A percentile compares a stretch with the other conserved stretches of the same genome.
Evolutionary conservation across 2,888 invertebrate genomes (phyloP).

Genomic region (Tenodera sinensis): DNA sequence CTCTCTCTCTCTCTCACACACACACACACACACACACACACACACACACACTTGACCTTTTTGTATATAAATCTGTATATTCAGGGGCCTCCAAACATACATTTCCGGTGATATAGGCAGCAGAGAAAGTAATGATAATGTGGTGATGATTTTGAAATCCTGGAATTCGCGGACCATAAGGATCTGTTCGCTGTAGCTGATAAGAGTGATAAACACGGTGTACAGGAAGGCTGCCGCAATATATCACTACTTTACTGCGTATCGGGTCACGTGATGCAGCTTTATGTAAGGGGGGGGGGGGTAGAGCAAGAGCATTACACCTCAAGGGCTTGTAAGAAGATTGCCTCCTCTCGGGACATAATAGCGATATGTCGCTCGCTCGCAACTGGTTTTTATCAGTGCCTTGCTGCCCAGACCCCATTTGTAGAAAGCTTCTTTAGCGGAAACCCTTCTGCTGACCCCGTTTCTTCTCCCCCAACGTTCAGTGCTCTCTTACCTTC

Average conservation of each 20-base stretch:
- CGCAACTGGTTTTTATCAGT: not conserved
- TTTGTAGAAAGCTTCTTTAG: not conserved
- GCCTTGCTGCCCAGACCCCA: not conserved
- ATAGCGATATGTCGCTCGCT: not conserved
- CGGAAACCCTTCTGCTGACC: not conserved
- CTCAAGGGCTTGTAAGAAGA: not conserved
- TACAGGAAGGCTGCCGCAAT: not conserved
- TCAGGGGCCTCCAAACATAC: too few species aligned
- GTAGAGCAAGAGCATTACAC: not conserved
- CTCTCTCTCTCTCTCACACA: too few species aligned
- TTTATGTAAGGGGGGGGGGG: too few species aligned
- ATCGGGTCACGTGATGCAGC: not conserved
- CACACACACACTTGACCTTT: too few species aligned
- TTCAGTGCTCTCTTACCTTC: not conserved
- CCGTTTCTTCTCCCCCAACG: not conserved
- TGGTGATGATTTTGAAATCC: too few species aligned
- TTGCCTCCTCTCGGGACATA: not conserved
- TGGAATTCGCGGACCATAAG: too few species aligned
- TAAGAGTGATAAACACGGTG: not conserved
- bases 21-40: too few species aligned
- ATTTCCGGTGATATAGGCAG: too few species aligned
- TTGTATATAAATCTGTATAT: too few species aligned
- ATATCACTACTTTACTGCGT: not conserved
- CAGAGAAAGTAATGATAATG: too few species aligned
- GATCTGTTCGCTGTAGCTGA: too few species aligned